Percentiles rank a stretch among this genome's conserved stretches.
Conservation (phyloP, 2,113 vertebrate genomes). For the Leucoraja erinaceus region DNA sequence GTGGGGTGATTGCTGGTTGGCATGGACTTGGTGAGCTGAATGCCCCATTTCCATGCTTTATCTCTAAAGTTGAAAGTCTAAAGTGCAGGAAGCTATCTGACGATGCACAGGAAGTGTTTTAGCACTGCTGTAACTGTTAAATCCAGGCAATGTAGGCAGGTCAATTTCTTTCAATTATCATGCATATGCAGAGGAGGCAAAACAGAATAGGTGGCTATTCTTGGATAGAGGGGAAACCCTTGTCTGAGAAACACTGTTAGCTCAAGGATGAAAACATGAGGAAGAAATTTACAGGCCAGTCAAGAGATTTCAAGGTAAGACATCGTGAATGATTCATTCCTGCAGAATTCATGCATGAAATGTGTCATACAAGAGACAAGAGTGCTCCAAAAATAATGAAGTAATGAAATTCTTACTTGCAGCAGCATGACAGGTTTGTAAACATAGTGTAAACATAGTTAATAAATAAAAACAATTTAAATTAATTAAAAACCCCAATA, state of each 20-base stretch:
- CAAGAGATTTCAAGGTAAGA: not conserved
- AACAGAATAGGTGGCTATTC: not conserved
- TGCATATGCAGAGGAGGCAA: not conserved
- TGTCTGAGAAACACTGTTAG: not conserved
- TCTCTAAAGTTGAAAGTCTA: not conserved
- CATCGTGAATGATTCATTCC: not conserved
- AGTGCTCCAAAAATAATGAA: no score
- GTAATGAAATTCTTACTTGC: no score
- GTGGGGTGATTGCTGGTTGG: no score
- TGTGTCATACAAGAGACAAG: no score
- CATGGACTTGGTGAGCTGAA: no score
- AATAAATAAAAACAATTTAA: no score
- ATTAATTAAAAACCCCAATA: no score
- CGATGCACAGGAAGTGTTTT: not conserved
- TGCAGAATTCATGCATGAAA: no score
- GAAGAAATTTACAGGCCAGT: not conserved
- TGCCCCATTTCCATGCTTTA: not conserved
- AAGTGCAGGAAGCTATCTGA: not conserved
- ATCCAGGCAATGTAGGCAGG: not conserved
- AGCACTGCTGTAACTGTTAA: not conserved
- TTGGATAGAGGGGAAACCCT: not conserved
- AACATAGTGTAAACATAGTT: no score
- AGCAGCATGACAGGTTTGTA: no score
- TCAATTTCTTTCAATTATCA: not conserved
- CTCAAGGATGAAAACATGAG: not conserved